Evolutionary conservation across 1,140 invertebrate genomes (phyloP).

Genomic region (Hylaeus anthracinus): DNA sequence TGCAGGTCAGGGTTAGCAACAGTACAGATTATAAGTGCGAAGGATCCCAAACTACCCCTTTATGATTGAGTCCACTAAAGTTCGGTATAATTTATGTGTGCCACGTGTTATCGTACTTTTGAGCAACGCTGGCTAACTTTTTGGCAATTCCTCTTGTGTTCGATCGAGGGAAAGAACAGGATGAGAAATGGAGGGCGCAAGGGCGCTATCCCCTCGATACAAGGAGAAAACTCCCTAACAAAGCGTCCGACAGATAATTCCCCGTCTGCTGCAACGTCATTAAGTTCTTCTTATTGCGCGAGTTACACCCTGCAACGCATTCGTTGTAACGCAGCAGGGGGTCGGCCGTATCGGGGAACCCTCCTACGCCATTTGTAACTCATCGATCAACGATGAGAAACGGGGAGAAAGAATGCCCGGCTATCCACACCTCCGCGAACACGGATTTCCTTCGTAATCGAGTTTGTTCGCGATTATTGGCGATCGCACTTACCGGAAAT

Average conservation of each 20-base stretch:
- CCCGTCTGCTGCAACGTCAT: slow-evolving; percentile 71
- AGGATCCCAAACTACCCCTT: too few species aligned
- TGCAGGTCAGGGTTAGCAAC: too few species aligned
- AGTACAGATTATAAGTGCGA: too few species aligned
- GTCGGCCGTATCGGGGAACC: slow-evolving; percentile 42
- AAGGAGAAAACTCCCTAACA: slow-evolving; percentile 35
- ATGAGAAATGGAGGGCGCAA: slow-evolving; percentile 31
- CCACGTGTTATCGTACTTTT: neutral
- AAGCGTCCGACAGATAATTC: slow-evolving; percentile 66
- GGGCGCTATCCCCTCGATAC: slow-evolving; percentile 28
- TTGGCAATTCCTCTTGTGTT: neutral
- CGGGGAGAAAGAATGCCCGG: slow-evolving; percentile 51
- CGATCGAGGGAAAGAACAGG: neutral
- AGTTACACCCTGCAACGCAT: slow-evolving; percentile 61
- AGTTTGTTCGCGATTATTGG: slow-evolving; percentile 67
- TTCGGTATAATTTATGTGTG: neutral
- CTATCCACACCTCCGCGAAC: slow-evolving; percentile 52
- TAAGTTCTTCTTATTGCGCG: slow-evolving; percentile 71
- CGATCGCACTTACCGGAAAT: slow-evolving; percentile 55
- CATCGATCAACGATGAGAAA: slow-evolving; percentile 62
- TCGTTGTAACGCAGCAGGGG: slow-evolving; percentile 42
- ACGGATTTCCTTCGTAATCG: slow-evolving; percentile 67
- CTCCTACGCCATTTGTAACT: slow-evolving; percentile 61
- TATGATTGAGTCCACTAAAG: neutral
- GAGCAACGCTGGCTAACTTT: neutral